These are phyloP conservation scores for Neogobius melanostomus DNA, from an alignment of 2,113 vertebrate species.

Conservation along the genomic window DNA sequence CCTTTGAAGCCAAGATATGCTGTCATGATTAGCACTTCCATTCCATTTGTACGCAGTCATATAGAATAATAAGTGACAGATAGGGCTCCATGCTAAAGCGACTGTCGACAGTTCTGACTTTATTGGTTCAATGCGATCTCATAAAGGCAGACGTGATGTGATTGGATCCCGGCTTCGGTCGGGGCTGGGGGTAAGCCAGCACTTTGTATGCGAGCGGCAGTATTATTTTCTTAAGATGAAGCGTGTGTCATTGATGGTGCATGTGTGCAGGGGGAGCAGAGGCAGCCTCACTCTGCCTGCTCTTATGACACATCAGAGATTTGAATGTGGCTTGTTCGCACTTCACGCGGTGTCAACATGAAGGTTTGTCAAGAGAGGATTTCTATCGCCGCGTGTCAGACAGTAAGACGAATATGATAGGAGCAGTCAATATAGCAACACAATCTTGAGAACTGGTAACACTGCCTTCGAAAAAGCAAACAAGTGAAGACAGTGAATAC, in stretches of 20 bases:
- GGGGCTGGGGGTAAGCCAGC: not conserved
- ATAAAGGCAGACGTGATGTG: constrained; percentile 7
- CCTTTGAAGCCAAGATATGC: not conserved
- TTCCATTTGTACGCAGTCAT: constrained; percentile 40
- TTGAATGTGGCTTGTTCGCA: not conserved
- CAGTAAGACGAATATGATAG: not conserved
- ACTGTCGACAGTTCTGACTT: constrained; percentile 8
- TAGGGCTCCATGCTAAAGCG: constrained; percentile 19
- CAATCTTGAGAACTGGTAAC: not conserved
- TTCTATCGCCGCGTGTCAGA: not conserved
- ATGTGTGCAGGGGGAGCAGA: too few relatives aligned
- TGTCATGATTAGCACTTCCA: constrained; percentile 26
- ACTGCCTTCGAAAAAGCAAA: not conserved
- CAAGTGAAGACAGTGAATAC: too few relatives aligned
- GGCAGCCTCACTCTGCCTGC: not conserved
- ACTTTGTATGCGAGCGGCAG: not conserved
- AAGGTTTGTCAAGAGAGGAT: constrained; percentile 3
- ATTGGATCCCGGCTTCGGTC: not conserved
- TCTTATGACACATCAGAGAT: not conserved
- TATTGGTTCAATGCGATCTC: constrained; percentile 14
- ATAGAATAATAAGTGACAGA: constrained; percentile 59
- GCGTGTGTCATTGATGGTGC: not conserved
- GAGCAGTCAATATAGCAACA: not conserved
- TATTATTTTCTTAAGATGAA: not conserved
- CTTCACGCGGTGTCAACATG: not conserved